Conservation (phyloP, 2,888 invertebrate species). For the Andrena minutula region DNA sequence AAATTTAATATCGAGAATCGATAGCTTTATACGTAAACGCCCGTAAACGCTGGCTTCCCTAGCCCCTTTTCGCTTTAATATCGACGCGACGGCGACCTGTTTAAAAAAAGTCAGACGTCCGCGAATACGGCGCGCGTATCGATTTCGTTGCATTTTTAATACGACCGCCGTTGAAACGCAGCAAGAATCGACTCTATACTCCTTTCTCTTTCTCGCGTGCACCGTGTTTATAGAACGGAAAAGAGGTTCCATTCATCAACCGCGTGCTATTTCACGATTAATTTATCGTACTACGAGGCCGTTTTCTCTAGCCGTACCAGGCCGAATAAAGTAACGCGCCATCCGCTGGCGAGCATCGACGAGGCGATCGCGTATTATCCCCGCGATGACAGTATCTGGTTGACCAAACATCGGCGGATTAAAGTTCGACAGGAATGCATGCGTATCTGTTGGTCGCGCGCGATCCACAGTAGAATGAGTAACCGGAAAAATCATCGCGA, state of each 20-base stretch:
- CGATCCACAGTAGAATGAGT: neutral
- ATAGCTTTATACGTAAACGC: conserved; percentile 47
- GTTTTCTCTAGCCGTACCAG: neutral
- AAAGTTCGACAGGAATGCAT: conserved; percentile 1
- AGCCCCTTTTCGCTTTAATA: neutral
- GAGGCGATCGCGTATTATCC: conserved; percentile 10
- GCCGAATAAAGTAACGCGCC: neutral
- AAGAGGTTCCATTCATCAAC: neutral
- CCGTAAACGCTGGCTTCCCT: neutral
- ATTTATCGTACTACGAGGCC: neutral
- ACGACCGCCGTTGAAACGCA: conserved; percentile 6
- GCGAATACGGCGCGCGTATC: conserved; percentile 17
- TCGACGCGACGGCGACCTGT: neutral
- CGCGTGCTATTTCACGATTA: conserved; percentile 10
- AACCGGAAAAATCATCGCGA: neutral
- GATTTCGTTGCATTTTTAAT: conserved; percentile 37
- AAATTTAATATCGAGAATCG: conserved; percentile 65
- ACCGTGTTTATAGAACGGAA: conserved; percentile 5
- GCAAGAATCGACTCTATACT: neutral
- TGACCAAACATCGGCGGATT: conserved; percentile 28
- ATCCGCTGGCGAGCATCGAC: neutral
- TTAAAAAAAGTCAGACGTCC: neutral
- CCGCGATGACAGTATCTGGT: conserved; percentile 28
- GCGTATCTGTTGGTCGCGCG: conserved; percentile 10
- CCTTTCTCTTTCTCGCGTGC: neutral